Conservation (phyloP, 2,888 invertebrate species). For the Mythimna vitellina region DNA sequence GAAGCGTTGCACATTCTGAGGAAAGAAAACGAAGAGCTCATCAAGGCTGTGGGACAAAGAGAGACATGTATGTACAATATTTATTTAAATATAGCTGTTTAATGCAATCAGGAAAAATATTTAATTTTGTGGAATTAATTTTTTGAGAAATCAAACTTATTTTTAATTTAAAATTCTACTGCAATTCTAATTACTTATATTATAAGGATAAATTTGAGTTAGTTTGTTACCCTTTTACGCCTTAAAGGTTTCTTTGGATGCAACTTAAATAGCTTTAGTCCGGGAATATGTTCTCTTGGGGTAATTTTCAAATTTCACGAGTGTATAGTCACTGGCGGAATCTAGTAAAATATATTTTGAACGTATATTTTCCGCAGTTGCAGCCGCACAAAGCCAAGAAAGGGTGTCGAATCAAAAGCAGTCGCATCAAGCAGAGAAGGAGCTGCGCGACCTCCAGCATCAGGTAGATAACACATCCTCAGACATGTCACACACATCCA, state of each 20-base stretch:
- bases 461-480: slow-evolving; percentile 86
- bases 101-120: no score
- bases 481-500: slow-evolving; percentile 81
- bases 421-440: slow-evolving; percentile 69
- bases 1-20: slow-evolving; percentile 68
- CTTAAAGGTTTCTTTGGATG: no score
- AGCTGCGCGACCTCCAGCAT: slow-evolving; percentile 72
- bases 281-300: no score
- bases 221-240: no score
- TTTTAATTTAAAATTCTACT: background rate
- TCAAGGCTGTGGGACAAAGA: slow-evolving; percentile 74
- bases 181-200: no score
- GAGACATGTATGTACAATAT: slow-evolving; percentile 78
- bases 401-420: slow-evolving; percentile 69
- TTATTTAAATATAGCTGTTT: background rate
- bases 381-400: slow-evolving; percentile 73
- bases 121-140: no score
- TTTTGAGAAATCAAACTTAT: no score
- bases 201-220: no score
- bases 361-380: slow-evolving; percentile 72
- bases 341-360: background rate
- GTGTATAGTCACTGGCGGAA: background rate
- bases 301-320: no score
- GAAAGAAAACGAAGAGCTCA: slow-evolving; percentile 79
- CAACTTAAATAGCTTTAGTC: no score